Percentiles rank a stretch among this genome's conserved stretches.
Conservation (phyloP, 1,140 invertebrate species). For the Platorchestia sp. region DNA sequence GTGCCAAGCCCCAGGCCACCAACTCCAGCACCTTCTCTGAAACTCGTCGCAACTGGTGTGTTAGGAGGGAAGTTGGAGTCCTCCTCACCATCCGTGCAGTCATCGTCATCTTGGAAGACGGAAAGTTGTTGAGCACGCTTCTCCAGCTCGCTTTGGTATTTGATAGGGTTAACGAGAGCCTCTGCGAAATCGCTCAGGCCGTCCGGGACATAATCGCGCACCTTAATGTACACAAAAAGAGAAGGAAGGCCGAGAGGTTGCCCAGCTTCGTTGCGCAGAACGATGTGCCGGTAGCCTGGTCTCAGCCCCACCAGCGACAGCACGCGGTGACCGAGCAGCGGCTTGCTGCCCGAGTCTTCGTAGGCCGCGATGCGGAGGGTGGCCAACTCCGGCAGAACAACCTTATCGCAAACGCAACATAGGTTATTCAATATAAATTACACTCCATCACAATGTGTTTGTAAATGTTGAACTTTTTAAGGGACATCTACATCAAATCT, state of each 20-base stretch:
- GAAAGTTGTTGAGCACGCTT: slow-evolving; percentile 92
- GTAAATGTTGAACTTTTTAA: not conserved
- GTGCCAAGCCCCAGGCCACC: not conserved
- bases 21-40: slow-evolving; percentile 47
- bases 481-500: not conserved
- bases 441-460: not conserved
- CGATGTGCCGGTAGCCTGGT: slow-evolving; percentile 92
- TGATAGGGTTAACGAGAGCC: slow-evolving; percentile 96
- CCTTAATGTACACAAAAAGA: slow-evolving; percentile 87
- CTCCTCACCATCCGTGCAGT: slow-evolving; percentile 65
- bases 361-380: slow-evolving; percentile 95
- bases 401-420: slow-evolving; percentile 73
- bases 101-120: slow-evolving; percentile 87
- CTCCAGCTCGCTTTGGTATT: slow-evolving; percentile 94
- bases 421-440: not conserved
- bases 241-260: slow-evolving; percentile 91
- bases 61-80: not conserved
- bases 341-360: slow-evolving; percentile 88
- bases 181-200: slow-evolving; percentile 94
- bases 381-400: slow-evolving; percentile 96
- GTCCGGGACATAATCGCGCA: slow-evolving; percentile 93
- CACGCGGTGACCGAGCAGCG: slow-evolving; percentile 95
- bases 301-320: slow-evolving; percentile 95
- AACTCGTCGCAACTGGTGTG: not conserved
- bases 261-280: slow-evolving; percentile 91